Percentiles rank a stretch among this genome's conserved stretches.
Conservation (phyloP, 2,113 vertebrate genomes). For the Grammomys dolichurus region DNA sequence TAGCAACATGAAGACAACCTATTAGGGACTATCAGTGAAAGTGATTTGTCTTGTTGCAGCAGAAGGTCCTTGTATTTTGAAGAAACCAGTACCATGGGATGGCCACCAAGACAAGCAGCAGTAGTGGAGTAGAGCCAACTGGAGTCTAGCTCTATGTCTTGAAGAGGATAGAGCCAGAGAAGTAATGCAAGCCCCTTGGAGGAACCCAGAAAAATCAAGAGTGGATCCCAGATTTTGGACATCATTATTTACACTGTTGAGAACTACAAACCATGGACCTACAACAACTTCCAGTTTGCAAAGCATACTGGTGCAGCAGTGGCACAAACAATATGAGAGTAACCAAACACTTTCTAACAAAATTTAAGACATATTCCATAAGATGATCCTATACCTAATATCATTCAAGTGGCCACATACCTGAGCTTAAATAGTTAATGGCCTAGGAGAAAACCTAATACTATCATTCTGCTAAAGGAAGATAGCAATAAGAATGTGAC, state of each 20-base stretch:
- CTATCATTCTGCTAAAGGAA: not conserved
- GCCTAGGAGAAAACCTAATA: not conserved
- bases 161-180: not conserved
- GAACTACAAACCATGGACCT: not conserved
- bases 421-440: not conserved
- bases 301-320: not conserved
- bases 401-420: not conserved
- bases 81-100: not conserved
- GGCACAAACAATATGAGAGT: not conserved
- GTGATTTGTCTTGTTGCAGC: not conserved
- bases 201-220: not conserved
- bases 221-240: not conserved
- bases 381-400: not conserved
- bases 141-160: not conserved
- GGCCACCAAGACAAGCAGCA: not conserved
- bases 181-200: not conserved
- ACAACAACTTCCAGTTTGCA: not conserved
- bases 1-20: not conserved
- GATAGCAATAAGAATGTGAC: not conserved
- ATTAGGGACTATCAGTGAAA: not conserved
- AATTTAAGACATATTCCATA: not conserved
- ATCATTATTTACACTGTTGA: not conserved
- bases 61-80: not conserved
- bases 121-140: not conserved
- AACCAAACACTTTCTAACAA: not conserved